Evolutionary conservation across 2,113 vertebrate genomes (phyloP), one percentile per base, ranked within the genome.

Genomic region (Delphinus delphis): DNA sequence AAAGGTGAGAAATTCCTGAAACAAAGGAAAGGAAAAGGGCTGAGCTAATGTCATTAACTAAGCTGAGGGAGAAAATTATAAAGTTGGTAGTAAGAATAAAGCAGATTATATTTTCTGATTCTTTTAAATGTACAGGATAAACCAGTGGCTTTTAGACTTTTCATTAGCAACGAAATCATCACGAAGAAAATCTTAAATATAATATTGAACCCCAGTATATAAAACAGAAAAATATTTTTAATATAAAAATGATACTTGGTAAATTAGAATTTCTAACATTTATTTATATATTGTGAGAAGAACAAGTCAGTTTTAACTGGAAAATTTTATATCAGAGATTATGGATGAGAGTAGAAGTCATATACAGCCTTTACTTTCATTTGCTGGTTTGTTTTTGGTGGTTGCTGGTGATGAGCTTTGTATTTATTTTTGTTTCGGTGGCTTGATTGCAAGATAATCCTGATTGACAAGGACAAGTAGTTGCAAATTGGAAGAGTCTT

Each of bases 1-100:
- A 99, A 99, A 99, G 99, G 99, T 99, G 93, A 41, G 97, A 15
- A 25, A 2, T 0, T 26, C 44, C 11, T 23, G 74, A 50, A 28
- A 15, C 58, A 36, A 26, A 36, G 25, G 31, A 26, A 15, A 28
- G 20, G 41, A n/a, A 28, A 23, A 70, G 68, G 15, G 41, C 33
- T 79, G 38, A 36, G 55, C 31, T 31, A 20, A 23, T 36, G 15
- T 47, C 44, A 20, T 20, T 8, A 44, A 67, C 44, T 67, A 47
- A 38, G 26, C 93, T 83, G 25, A 55, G 68, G n/a, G 81, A 25
- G 62, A 50, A 47, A 44, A 26, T 23, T 28, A 26, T 31, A 21
- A 44, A 21, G n/a, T 26, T 67, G 23, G 14, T 38, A 8, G 25
- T 36, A 36, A 83, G 83, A 90, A 13, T 28, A 55, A 63, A 20